A percentile compares a stretch with the other conserved stretches of the same genome.
These are phyloP conservation scores for Vesta saturnalis DNA, from an alignment of 2,888 invertebrate genomes.

Conservation along the genomic window DNA sequence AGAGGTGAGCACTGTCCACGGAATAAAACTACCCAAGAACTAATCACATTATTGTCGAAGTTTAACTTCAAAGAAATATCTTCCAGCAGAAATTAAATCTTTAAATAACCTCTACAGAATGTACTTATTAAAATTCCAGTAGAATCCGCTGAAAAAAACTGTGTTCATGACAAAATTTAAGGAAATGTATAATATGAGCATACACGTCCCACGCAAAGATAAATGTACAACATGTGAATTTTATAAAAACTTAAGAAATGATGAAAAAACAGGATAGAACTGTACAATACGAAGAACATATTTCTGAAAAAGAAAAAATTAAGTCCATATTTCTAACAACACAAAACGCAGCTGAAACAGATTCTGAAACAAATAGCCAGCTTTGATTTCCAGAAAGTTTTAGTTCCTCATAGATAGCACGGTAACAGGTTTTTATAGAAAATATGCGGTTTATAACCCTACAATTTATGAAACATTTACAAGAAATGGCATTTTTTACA, in stretches of 20 bases:
- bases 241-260: slow-evolving; percentile 13
- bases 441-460: slow-evolving; percentile 45
- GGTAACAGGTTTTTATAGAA: slow-evolving; percentile 41
- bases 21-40: background rate
- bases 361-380: slow-evolving; percentile 24
- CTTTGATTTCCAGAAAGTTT: too few species aligned
- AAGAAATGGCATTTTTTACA: slow-evolving; percentile 40
- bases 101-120: too few species aligned
- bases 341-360: background rate
- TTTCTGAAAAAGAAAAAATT: too few species aligned
- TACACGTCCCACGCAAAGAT: slow-evolving; percentile 14
- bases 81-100: background rate
- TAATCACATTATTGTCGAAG: background rate
- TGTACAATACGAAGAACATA: too few species aligned
- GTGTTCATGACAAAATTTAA: too few species aligned
- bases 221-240: slow-evolving; percentile 6
- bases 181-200: too few species aligned
- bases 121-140: too few species aligned
- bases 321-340: too few species aligned
- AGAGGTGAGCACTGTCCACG: background rate
- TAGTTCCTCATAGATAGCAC: too few species aligned
- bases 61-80: background rate
- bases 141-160: too few species aligned
- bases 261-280: too few species aligned
- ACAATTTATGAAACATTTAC: slow-evolving; percentile 43